These are phyloP conservation scores for Oryzias curvinotus DNA, from an alignment of 2,113 vertebrate genomes.

Conservation along the genomic window DNA sequence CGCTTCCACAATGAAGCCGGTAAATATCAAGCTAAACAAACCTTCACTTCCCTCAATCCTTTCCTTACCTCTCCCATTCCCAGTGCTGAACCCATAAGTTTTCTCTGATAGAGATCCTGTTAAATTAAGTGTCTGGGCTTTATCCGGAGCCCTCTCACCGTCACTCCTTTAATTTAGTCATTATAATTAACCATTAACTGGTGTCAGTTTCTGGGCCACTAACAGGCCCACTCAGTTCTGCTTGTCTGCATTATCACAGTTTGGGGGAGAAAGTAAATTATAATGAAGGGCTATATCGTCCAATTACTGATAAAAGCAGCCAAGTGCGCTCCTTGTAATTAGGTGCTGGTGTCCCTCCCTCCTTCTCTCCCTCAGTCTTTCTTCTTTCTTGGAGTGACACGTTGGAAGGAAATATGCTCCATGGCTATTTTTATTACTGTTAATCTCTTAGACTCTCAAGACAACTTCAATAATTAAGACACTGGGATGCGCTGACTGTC, in stretches of 20 bases:
- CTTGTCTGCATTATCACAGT: constrained; percentile 99
- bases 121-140: constrained; percentile 92
- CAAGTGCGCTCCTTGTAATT: constrained; percentile 96
- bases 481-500: constrained; percentile 29
- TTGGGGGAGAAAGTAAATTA: constrained; percentile 99
- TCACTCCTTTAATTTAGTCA: constrained; percentile 99
- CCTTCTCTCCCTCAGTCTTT: constrained; percentile 69
- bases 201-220: constrained; percentile 97
- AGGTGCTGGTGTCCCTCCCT: constrained; percentile 96
- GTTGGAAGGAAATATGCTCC: constrained; percentile 73
- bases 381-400: constrained; percentile 74
- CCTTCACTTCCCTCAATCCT: constrained; percentile 17
- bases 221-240: constrained; percentile 98
- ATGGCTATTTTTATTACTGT: constrained; percentile 80
- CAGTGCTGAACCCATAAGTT: constrained; percentile 83
- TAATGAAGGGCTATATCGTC: constrained; percentile 99
- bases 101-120: constrained; percentile 84
- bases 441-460: constrained; percentile 75
- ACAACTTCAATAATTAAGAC: constrained; percentile 73
- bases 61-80: constrained; percentile 67
- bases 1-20: too few relatives aligned
- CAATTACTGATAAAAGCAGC: constrained; percentile 99
- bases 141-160: constrained; percentile 86
- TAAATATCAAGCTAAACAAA: constrained; percentile 12
- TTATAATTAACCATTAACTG: constrained; percentile 99